phyloP scores from a whole-genome alignment of 2,797 vertebrate species.

The Typhlichthys eigenmanni region DNA sequence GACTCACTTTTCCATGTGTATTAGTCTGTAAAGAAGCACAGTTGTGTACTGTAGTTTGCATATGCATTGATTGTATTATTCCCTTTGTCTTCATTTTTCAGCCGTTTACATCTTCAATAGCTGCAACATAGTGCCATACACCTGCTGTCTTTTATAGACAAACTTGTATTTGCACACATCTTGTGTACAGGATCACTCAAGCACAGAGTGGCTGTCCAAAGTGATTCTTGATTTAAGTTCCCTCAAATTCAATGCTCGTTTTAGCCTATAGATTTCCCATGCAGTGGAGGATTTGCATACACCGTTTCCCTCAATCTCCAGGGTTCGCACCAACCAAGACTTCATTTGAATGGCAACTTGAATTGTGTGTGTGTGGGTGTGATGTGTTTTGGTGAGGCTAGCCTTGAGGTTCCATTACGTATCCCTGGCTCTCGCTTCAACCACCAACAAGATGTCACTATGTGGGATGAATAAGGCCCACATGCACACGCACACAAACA shows the following conservation, averaged over 20 bases:
- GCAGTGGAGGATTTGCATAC: conserved; percentile 80
- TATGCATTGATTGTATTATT: background rate
- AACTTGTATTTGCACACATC: conserved; percentile 35
- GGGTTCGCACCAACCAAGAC: conserved; percentile 82
- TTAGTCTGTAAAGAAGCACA: too few species aligned
- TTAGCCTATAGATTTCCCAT: conserved; percentile 82
- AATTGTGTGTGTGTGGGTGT: conserved; percentile 33
- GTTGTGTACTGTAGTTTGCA: too few species aligned
- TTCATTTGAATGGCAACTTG: conserved; percentile 75
- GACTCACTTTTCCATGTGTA: too few species aligned
- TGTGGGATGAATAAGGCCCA: conserved; percentile 35
- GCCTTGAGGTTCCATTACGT: conserved; percentile 81
- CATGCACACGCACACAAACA: conserved; percentile 8
- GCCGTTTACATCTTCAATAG: background rate
- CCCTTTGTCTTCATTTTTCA: background rate
- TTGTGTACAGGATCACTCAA: conserved; percentile 40
- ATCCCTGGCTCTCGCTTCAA: conserved; percentile 64
- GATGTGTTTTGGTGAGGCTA: conserved; percentile 80
- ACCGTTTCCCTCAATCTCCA: conserved; percentile 60
- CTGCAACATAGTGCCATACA: background rate
- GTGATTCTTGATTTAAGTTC: conserved; percentile 85
- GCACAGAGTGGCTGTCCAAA: conserved; percentile 57
- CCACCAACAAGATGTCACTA: conserved; percentile 45
- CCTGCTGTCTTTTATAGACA: background rate
- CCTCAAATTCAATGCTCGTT: conserved; percentile 87